Evolutionary conservation across 1,140 invertebrate genomes (phyloP).

Genomic region (Zaprionus davidi): DNA sequence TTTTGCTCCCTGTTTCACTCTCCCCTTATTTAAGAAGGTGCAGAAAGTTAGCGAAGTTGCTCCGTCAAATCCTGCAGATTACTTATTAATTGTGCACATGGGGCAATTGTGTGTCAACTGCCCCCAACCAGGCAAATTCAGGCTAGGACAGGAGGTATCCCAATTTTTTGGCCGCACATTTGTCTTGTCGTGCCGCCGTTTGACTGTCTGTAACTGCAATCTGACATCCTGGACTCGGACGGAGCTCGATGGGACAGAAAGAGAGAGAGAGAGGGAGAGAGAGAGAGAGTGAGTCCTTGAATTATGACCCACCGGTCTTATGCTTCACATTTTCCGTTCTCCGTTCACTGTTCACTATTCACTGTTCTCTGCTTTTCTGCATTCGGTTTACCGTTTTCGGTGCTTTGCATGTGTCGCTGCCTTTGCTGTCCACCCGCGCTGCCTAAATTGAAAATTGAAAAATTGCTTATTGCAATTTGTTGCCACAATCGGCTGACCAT

Average conservation of each 20-base stretch:
- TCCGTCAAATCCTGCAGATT: conserved; percentile 30
- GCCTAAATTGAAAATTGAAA: conserved; percentile 81
- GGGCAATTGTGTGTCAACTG: conserved; percentile 39
- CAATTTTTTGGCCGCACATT: conserved; percentile 33
- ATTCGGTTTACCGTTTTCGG: conserved; percentile 27
- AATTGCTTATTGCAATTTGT: conserved; percentile 83
- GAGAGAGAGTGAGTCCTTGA: conserved; percentile 14
- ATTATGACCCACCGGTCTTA: conserved; percentile 38
- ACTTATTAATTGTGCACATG: conserved; percentile 44
- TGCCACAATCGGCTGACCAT: conserved; percentile 77
- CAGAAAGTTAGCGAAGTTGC: conserved; percentile 6
- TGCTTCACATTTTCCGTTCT: neutral
- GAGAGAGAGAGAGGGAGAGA: neutral
- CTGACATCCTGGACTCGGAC: conserved; percentile 30
- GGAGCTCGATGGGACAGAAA: neutral
- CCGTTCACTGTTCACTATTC: neutral
- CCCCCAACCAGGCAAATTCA: neutral
- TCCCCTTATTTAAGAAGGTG: neutral
- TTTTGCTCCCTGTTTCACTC: neutral
- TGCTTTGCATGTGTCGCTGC: conserved; percentile 62
- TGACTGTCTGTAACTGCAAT: conserved; percentile 19
- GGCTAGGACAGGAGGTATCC: neutral
- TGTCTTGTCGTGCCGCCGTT: conserved; percentile 37
- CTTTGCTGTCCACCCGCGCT: conserved; percentile 40
- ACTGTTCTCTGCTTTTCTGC: conserved; percentile 32